Base-by-base conservation (phyloP, 2,888 invertebrate species). In the Archaeoteleia sp. region DNA sequence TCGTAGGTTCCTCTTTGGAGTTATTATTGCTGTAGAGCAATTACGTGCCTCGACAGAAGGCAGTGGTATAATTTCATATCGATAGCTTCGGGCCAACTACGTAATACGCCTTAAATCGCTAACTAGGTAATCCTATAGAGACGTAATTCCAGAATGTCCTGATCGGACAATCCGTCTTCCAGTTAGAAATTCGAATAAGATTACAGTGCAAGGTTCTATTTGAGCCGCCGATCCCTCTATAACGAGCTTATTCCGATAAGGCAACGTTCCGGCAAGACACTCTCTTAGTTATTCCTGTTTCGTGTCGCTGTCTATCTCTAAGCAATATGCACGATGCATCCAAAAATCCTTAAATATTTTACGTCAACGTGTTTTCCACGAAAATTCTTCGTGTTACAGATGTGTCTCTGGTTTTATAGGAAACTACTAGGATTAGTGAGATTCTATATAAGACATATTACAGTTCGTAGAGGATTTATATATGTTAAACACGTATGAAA, bases 151-250 rank as follows among this genome's bases (percentile, higher is more conserved):
- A 23, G 35, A 66, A 63, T 48, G 53, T 55, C 35, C 35, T 10
- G 35, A 63, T 70, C 58, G 55, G 48, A 57, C 48, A 65, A 70
- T 54, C 58, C 58, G 58, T 49, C 48, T 61, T 65, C 46, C 23
- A 57, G 60, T 61, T 55, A 60, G 68, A 60, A 67, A 55, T 49
- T 49, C 32, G 40, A 70, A 68, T 70, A 67, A 70, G 70, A 71
- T 73, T 68, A 67, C 45, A 34, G 51, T 46, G 27, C 58, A 10
- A 37, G 54, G 66, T 63, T 61, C 35, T 30, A 34, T 40, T 55
- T 35, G 68, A 68, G 45, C 58, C 60, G 61, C 49, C 61, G 62
- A 63, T 70, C 61, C 49, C 40, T 40, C 49, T 63, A 20, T 67
- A 62, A 53, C 51, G 53, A 62, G 57, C 53, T 67, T 62, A 67